Evolutionary conservation across 2,797 vertebrate genomes (phyloP).

Genomic region (Sebastes paucispinis): DNA sequence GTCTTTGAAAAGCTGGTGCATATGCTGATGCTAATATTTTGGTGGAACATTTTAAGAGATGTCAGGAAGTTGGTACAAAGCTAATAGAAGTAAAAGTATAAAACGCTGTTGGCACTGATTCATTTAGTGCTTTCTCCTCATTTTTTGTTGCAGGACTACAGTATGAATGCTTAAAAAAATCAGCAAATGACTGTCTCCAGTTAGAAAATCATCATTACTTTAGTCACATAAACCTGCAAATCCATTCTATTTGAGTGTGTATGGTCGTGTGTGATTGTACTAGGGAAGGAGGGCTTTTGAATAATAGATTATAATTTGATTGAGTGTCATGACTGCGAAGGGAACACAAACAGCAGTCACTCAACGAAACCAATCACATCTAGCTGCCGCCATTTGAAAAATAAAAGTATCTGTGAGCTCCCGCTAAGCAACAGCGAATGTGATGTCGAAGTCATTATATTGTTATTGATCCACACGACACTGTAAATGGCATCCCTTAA

Average conservation of each 20-base stretch:
- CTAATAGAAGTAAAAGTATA: constrained; percentile 19
- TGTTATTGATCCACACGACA: constrained; percentile 70
- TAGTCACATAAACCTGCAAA: constrained; percentile 40
- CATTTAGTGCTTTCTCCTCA: constrained; percentile 29
- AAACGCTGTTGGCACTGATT: constrained; percentile 9
- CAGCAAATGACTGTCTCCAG: constrained; percentile 5
- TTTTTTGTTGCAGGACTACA: constrained; percentile 19
- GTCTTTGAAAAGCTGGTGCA: not conserved
- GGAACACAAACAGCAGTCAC: constrained; percentile 64
- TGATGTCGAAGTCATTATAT: constrained; percentile 69
- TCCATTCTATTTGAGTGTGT: constrained; percentile 32
- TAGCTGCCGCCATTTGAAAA: constrained; percentile 50
- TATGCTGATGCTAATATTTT: constrained; percentile 6
- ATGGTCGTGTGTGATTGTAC: not conserved
- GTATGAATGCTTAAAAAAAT: constrained; percentile 10
- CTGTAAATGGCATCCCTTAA: constrained; percentile 70
- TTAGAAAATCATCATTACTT: constrained; percentile 48
- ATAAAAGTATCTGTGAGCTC: constrained; percentile 53
- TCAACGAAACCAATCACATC: constrained; percentile 61
- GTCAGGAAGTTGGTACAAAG: not conserved
- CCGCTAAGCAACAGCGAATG: constrained; percentile 64
- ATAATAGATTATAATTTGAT: constrained; percentile 71
- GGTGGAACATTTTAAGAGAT: constrained; percentile 4
- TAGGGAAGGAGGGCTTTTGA: constrained; percentile 35
- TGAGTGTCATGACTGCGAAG: constrained; percentile 56